These are phyloP conservation scores for Cyanoramphus novaezelandiae DNA, from an alignment of 2,113 vertebrate genomes.

Conservation along the genomic window DNA sequence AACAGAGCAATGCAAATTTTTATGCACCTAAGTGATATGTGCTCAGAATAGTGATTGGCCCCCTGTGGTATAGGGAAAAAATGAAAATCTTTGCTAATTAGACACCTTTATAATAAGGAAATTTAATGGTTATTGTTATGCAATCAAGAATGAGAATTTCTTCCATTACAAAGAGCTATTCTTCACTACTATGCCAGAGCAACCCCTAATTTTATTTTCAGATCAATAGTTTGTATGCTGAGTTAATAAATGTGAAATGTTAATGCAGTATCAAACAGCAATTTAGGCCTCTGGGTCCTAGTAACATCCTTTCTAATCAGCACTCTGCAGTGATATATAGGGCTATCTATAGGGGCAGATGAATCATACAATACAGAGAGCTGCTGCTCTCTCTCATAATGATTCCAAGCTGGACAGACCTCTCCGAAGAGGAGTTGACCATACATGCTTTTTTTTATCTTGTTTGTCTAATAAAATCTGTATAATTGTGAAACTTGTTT, in stretches of 20 bases:
- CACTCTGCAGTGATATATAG: constrained; percentile 27
- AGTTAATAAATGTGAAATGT: constrained; percentile 72
- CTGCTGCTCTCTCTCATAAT: constrained; percentile 9
- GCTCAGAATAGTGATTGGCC: constrained; percentile 72
- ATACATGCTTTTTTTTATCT: constrained; percentile 62
- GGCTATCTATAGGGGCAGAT: constrained; percentile 39
- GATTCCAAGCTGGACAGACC: constrained; percentile 35
- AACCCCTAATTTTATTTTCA: constrained; percentile 73
- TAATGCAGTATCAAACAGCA: constrained; percentile 64
- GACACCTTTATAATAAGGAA: constrained; percentile 68
- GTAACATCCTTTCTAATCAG: constrained; percentile 53
- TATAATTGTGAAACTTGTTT: constrained; percentile 75
- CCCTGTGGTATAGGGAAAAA: constrained; percentile 56
- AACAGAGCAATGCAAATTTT: constrained; percentile 74
- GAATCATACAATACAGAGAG: constrained; percentile 10
- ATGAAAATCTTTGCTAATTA: constrained; percentile 80
- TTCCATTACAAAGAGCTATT: constrained; percentile 53
- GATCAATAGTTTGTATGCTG: constrained; percentile 70
- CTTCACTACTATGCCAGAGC: constrained; percentile 49
- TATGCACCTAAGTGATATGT: constrained; percentile 72
- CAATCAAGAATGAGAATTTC: constrained; percentile 49
- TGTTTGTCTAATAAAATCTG: constrained; percentile 71
- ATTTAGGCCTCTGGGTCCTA: constrained; percentile 52
- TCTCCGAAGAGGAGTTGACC: constrained; percentile 58
- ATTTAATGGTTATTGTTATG: constrained; percentile 70